These are phyloP conservation scores for Oncopodura yosiiana DNA, from an alignment of 1,140 invertebrate genomes.

Conservation along the genomic window DNA sequence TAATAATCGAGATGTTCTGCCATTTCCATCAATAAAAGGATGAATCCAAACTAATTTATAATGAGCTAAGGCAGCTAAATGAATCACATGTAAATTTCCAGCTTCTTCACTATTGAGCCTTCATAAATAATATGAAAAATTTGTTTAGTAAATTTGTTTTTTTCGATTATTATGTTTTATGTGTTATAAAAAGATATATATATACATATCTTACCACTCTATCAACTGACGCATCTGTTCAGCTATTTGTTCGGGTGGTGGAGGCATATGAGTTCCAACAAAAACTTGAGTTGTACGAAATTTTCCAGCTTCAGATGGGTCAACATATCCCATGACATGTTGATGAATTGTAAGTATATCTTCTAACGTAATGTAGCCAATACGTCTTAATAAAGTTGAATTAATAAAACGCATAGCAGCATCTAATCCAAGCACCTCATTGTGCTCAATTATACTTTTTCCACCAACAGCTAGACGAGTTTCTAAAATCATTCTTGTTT, in stretches of 20 bases:
- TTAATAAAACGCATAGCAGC: constrained; percentile 93
- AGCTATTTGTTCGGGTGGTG: constrained; percentile 65
- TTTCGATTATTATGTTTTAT: neutral
- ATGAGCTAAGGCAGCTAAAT: constrained; percentile 54
- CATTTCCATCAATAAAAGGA: constrained; percentile 88
- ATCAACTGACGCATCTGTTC: constrained; percentile 78
- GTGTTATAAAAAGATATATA: constrained; percentile 40
- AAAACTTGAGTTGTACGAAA: constrained; percentile 80
- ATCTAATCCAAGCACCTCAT: constrained; percentile 89
- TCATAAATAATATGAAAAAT: neutral
- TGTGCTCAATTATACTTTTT: constrained; percentile 92
- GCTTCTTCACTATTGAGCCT: constrained; percentile 71
- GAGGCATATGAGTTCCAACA: constrained; percentile 83
- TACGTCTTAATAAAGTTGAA: constrained; percentile 54
- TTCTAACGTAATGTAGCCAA: constrained; percentile 61
- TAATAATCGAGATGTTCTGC: constrained; percentile 80
- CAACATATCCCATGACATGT: constrained; percentile 85
- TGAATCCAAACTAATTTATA: constrained; percentile 75
- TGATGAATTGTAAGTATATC: constrained; percentile 89
- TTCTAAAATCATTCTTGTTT: constrained; percentile 85
- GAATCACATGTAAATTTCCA: constrained; percentile 68
- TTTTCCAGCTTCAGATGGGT: constrained; percentile 73
- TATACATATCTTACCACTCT: constrained; percentile 52
- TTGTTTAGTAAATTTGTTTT: neutral
- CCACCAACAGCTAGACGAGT: constrained; percentile 84